Conservation (phyloP, 2,113 vertebrate genomes). For the Heterochromis multidens region DNA sequence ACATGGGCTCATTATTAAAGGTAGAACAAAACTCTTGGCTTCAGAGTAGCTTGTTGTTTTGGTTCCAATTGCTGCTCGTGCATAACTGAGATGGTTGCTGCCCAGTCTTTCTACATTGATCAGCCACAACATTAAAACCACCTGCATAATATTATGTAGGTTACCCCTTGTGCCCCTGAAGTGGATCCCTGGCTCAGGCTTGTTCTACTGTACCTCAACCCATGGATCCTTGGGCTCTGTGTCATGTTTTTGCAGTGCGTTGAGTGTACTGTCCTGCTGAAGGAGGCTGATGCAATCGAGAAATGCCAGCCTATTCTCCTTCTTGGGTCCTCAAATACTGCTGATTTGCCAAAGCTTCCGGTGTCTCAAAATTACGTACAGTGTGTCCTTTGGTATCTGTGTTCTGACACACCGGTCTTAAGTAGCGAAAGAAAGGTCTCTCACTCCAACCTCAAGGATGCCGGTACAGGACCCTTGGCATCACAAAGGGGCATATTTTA, state of each 20-base stretch:
- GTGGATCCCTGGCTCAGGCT: background rate
- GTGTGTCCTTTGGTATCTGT: background rate
- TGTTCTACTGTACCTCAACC: background rate
- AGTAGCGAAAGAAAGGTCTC: background rate
- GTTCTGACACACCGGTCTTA: background rate
- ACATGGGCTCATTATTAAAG: constrained; percentile 65
- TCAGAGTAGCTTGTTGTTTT: constrained; percentile 29
- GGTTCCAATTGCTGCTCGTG: constrained; percentile 21
- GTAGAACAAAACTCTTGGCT: constrained; percentile 58
- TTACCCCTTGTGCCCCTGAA: background rate
- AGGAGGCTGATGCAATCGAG: background rate
- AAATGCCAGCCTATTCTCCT: background rate
- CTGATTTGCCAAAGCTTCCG: background rate
- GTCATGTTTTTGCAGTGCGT: background rate
- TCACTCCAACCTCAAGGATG: background rate
- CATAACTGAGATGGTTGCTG: constrained; percentile 8
- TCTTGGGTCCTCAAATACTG: background rate
- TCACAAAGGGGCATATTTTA: background rate
- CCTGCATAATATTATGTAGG: background rate
- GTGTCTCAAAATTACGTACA: background rate
- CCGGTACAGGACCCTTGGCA: background rate
- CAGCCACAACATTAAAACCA: background rate
- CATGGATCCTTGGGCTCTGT: background rate
- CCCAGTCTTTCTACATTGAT: constrained; percentile 13
- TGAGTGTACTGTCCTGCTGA: background rate